phyloP scores from a whole-genome alignment of 2,888 invertebrate genomes.

The Caenorhabditis wallacei region DNA sequence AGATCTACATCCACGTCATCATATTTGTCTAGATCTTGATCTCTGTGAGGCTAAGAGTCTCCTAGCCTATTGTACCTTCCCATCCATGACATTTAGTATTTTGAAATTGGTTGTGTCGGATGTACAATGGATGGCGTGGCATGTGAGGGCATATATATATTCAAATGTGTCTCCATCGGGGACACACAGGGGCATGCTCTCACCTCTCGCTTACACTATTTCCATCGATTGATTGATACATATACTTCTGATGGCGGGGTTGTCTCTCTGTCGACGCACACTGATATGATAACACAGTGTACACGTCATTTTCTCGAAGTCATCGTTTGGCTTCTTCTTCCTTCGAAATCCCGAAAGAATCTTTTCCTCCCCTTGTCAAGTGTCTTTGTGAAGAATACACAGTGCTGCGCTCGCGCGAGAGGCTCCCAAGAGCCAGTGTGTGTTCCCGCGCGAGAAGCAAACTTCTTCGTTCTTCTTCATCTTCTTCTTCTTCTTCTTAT shows the following conservation, averaged over 20 bases:
- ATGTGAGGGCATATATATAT: background rate
- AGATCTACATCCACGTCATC: background rate
- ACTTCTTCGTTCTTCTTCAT: conserved; percentile 43
- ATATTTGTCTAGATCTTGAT: background rate
- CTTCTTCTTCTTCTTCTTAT: conserved; percentile 34
- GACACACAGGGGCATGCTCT: background rate
- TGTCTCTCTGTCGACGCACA: conserved; percentile 11
- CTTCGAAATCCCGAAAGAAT: background rate
- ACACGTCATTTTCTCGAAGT: conserved; percentile 26
- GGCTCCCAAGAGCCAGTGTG: conserved; percentile 18
- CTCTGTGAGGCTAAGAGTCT: background rate
- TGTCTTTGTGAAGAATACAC: conserved; percentile 50
- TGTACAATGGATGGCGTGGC: background rate
- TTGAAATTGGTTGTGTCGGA: background rate
- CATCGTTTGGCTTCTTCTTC: conserved; percentile 3
- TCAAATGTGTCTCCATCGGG: background rate
- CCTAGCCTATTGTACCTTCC: background rate
- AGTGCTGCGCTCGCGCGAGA: conserved; percentile 22
- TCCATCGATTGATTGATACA: conserved; percentile 40
- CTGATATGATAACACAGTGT: conserved; percentile 53
- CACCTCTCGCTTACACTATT: background rate
- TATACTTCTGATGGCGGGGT: conserved; percentile 48
- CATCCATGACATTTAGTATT: background rate
- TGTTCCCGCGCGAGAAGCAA: conserved; percentile 56
- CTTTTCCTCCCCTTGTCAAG: conserved; percentile 46